Percentiles rank a stretch among this genome's conserved stretches.
phyloP scores from a whole-genome alignment of 53 echinoderm and acorn worm genomes.

The Luidia sarsii region DNA sequence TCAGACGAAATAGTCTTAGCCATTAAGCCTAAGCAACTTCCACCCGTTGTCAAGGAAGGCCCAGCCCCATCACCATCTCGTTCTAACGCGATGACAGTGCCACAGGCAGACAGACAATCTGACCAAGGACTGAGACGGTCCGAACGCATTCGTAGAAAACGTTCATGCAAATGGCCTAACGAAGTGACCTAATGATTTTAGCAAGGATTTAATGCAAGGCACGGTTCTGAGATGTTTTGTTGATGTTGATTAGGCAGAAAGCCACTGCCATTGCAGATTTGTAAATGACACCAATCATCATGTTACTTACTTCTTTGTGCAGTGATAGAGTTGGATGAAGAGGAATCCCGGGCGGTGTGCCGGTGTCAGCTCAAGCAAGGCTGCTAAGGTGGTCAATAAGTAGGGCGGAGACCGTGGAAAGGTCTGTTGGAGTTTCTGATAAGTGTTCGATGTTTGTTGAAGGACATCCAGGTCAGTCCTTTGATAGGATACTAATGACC shows the following conservation, averaged over 20 bases:
- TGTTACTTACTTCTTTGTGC: too few relatives aligned
- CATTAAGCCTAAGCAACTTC: not conserved
- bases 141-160: not conserved
- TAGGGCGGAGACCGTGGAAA: not conserved
- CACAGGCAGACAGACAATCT: not conserved
- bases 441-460: not conserved
- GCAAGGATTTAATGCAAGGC: too few relatives aligned
- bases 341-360: not conserved
- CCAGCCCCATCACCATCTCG: not conserved
- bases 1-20: not conserved
- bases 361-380: not conserved
- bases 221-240: too few relatives aligned
- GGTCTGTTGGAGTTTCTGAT: not conserved
- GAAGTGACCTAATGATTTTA: not conserved
- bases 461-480: conserved; percentile 18
- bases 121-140: not conserved
- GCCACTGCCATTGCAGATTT: too few relatives aligned
- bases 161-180: conserved; percentile 8
- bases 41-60: not conserved
- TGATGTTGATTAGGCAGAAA: too few relatives aligned
- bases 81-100: not conserved
- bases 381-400: not conserved
- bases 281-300: too few relatives aligned
- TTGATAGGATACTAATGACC: conserved; percentile 4
- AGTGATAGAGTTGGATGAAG: not conserved